These are phyloP conservation scores for Bradypus variegatus DNA, from an alignment of 2,797 vertebrate species.

Conservation along the genomic window DNA sequence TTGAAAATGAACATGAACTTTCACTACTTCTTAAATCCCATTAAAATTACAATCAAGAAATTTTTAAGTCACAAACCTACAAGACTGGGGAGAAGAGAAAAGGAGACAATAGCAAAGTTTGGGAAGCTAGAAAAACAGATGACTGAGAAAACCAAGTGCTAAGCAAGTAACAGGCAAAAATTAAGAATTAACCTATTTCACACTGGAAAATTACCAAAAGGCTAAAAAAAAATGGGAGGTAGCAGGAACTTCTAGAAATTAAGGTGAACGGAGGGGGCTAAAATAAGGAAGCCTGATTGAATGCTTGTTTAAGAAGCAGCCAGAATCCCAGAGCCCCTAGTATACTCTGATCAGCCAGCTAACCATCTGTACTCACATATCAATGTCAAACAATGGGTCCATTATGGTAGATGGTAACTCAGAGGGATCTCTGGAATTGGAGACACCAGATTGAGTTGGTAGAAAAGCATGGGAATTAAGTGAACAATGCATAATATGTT, in stretches of 20 bases:
- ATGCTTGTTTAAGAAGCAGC: not conserved
- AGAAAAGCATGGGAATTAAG: not conserved
- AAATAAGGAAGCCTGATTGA: not conserved
- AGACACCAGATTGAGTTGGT: not conserved
- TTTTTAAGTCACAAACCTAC: not conserved
- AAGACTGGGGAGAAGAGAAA: not conserved
- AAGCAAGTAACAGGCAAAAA: not conserved
- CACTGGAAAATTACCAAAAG: not conserved
- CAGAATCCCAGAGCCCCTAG: not conserved
- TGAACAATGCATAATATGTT: not conserved
- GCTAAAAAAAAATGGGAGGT: not conserved
- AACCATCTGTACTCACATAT: no score
- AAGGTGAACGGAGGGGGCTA: not conserved
- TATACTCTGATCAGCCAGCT: not conserved
- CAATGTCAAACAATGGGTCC: not conserved
- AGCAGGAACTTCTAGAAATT: not conserved
- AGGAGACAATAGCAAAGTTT: not conserved
- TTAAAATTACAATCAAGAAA: not conserved
- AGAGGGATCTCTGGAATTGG: not conserved
- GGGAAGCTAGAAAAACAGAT: not conserved
- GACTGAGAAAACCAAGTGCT: not conserved
- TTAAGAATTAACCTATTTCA: not conserved
- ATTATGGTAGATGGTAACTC: not conserved
- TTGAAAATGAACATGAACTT: not conserved
- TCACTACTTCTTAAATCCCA: not conserved